Evolutionary conservation across 1,140 invertebrate genomes (phyloP).

Genomic region (Leptopilina boulardi): DNA sequence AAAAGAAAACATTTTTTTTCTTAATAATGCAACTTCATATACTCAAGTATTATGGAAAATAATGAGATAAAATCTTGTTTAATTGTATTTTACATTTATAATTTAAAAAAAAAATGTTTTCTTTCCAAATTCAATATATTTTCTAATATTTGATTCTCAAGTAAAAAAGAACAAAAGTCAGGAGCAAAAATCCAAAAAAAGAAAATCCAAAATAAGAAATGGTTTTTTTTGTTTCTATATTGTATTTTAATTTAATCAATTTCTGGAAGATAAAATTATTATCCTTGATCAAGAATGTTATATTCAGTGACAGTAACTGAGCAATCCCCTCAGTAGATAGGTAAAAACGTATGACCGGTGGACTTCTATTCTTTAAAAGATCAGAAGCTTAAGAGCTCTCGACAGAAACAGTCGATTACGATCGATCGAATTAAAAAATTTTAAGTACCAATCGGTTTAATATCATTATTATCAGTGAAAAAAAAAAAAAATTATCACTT

Average conservation of each 20-base stretch:
- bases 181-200: not conserved
- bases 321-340: not conserved
- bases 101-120: no score
- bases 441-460: not conserved
- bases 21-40: no score
- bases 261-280: constrained; percentile 28
- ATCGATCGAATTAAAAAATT: not conserved
- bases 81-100: not conserved
- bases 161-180: not conserved
- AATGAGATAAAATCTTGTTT: not conserved
- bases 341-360: constrained; percentile 10
- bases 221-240: not conserved
- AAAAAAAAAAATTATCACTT: not conserved
- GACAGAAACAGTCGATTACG: constrained; percentile 5
- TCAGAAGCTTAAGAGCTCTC: constrained; percentile 23
- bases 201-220: no score
- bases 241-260: constrained; percentile 8
- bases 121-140: no score
- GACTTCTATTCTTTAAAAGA: constrained; percentile 21
- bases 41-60: not conserved
- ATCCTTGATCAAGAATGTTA: constrained; percentile 10
- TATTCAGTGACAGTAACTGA: not conserved
- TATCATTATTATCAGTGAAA: not conserved
- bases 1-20: not conserved
- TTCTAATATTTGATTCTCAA: no score